Percentiles rank a stretch among this genome's conserved stretches.
Conservation (phyloP, 2,797 vertebrate genomes). For the Esox lucius region DNA sequence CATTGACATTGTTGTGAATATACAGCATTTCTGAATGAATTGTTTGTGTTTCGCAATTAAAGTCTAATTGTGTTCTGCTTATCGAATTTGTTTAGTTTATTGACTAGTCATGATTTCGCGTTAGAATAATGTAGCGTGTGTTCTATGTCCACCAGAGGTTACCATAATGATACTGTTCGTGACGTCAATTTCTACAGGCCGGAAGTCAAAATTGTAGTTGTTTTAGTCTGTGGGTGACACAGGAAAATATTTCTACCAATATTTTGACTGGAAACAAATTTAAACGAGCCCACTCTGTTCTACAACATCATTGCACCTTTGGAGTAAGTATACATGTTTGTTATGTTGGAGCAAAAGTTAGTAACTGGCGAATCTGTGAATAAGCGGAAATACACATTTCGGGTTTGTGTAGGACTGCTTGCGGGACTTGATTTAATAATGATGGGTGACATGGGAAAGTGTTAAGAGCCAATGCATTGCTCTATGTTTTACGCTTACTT, state of each 20-base stretch:
- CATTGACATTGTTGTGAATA: no score
- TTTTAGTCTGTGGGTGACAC: constrained; percentile 43
- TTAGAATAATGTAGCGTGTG: no score
- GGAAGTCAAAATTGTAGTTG: constrained; percentile 53
- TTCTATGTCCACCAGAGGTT: constrained; percentile 34
- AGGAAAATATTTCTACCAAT: constrained; percentile 49
- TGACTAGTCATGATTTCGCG: no score
- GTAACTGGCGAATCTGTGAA: not conserved
- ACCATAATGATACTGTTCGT: constrained; percentile 12
- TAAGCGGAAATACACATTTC: not conserved
- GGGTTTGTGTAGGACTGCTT: not conserved
- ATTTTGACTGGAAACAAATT: constrained; percentile 17
- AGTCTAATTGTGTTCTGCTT: no score
- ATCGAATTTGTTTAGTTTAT: no score
- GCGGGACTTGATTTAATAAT: not conserved
- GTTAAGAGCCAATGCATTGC: not conserved
- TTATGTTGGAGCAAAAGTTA: not conserved
- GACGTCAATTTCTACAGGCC: constrained; percentile 50
- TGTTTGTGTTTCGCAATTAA: no score
- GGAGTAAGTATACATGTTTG: rapidly evolving
- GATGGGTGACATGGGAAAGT: not conserved
- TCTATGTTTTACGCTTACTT: not conserved
- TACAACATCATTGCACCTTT: constrained; percentile 33
- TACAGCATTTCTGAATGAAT: no score
- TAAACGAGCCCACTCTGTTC: not conserved